These are phyloP conservation scores for Lasiurus cinereus DNA, from an alignment of 2,113 vertebrate species.

Conservation along the genomic window DNA sequence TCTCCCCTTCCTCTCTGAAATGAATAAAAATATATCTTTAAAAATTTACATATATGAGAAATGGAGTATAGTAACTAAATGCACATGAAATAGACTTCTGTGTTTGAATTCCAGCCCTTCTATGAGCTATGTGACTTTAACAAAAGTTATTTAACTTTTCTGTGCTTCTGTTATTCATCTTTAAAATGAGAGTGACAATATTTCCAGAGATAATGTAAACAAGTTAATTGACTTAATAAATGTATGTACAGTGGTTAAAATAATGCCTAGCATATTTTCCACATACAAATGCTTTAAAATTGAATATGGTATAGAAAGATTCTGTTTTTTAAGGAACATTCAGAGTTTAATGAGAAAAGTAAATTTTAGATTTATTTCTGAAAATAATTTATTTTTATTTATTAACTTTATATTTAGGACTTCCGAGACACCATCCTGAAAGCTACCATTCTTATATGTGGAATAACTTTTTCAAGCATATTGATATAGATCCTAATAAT, in stretches of 20 bases:
- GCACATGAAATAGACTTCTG: neutral
- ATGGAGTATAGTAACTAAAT: neutral
- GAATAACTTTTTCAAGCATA: slow-evolving; percentile 93
- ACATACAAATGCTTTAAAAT: slow-evolving; percentile 16
- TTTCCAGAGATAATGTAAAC: neutral
- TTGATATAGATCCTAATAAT: slow-evolving; percentile 91
- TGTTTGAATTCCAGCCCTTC: neutral
- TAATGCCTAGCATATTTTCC: neutral
- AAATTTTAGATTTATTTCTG: slow-evolving; percentile 50
- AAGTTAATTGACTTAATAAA: neutral
- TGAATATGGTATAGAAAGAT: neutral
- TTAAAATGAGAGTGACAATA: neutral
- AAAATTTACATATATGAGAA: slow-evolving; percentile 11
- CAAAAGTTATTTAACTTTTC: neutral
- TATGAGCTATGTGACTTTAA: neutral
- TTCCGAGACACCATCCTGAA: slow-evolving; percentile 92
- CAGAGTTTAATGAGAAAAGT: slow-evolving; percentile 13
- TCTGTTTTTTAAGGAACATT: neutral
- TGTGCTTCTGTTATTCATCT: neutral
- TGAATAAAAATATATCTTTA: neutral
- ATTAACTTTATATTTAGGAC: slow-evolving; percentile 85
- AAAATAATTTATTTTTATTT: slow-evolving; percentile 49
- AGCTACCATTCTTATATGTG: slow-evolving; percentile 93
- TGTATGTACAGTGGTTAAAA: neutral
- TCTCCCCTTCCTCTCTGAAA: no score